These are phyloP conservation scores for Pterobdella sp. DNA, from an alignment of 2,888 invertebrate species.

Conservation along the genomic window DNA sequence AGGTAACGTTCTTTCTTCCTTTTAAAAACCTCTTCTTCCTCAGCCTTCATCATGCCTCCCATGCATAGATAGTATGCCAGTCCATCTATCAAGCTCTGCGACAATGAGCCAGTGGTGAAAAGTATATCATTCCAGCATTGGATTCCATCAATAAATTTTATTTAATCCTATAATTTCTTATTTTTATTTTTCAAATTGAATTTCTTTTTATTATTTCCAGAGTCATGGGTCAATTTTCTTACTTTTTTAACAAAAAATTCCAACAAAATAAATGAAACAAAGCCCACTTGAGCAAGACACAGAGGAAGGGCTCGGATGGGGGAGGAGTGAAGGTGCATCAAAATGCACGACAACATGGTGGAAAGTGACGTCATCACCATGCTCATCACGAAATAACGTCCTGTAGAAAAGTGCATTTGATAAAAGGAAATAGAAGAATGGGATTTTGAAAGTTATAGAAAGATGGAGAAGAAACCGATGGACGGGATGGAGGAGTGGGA, in stretches of 20 bases:
- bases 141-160: no score
- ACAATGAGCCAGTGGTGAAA: not conserved
- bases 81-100: not conserved
- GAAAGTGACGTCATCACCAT: not conserved
- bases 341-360: not conserved
- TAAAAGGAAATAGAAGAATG: not conserved
- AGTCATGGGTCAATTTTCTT: no score
- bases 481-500: conserved; percentile 40
- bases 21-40: not conserved
- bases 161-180: no score
- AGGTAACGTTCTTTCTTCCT: not conserved
- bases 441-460: not conserved
- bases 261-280: no score
- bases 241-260: no score
- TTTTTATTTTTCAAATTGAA: no score
- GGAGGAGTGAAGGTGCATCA: not conserved
- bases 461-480: conserved; percentile 36
- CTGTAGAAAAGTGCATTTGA: not conserved
- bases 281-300: not conserved
- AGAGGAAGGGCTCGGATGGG: not conserved
- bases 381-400: not conserved
- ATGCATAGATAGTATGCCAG: not conserved
- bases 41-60: not conserved
- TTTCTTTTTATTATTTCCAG: no score
- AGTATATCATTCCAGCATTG: no score